Percentiles rank a stretch among this genome's conserved stretches.
phyloP scores from a whole-genome alignment of 2,888 invertebrate genomes.

The Pyrrhia umbra region DNA sequence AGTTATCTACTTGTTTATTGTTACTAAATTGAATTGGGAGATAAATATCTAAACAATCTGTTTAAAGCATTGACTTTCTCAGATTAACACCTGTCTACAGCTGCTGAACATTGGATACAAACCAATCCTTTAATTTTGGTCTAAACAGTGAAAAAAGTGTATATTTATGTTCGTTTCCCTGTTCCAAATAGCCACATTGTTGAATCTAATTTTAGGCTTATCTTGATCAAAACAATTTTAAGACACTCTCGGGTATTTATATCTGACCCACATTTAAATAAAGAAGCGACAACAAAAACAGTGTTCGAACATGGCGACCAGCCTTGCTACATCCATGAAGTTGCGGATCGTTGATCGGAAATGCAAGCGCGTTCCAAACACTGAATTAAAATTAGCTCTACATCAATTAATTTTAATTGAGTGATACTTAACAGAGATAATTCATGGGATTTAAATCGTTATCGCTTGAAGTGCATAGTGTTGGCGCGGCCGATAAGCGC shows the following conservation, averaged over 20 bases:
- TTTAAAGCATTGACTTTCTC: constrained; percentile 19
- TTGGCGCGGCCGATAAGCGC: constrained; percentile 84
- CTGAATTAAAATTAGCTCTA: constrained; percentile 45
- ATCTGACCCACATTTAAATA: constrained; percentile 31
- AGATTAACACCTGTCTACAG: constrained; percentile 20
- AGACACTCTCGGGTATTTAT: constrained; percentile 6
- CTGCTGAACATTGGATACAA: constrained; percentile 28
- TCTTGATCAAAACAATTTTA: constrained; percentile 20
- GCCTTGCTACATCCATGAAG: neutral
- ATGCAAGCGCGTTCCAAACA: neutral
- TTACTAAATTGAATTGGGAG: constrained; percentile 9
- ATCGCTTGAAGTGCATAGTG: constrained; percentile 80
- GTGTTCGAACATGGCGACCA: neutral
- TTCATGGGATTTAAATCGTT: constrained; percentile 75
- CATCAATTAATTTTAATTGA: constrained; percentile 36
- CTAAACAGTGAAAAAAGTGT: constrained; percentile 20
- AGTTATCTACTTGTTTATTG: constrained; percentile 1
- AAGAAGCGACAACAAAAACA: constrained; percentile 9
- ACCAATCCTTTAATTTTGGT: constrained; percentile 35
- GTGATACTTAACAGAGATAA: constrained; percentile 36
- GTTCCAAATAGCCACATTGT: constrained; percentile 14
- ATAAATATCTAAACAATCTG: constrained; percentile 7
- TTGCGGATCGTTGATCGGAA: neutral
- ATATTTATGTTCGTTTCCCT: constrained; percentile 5
- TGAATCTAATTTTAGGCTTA: constrained; percentile 5